Base-by-base conservation (phyloP, 2,113 vertebrate genomes). In the Myotis brandtii region DNA sequence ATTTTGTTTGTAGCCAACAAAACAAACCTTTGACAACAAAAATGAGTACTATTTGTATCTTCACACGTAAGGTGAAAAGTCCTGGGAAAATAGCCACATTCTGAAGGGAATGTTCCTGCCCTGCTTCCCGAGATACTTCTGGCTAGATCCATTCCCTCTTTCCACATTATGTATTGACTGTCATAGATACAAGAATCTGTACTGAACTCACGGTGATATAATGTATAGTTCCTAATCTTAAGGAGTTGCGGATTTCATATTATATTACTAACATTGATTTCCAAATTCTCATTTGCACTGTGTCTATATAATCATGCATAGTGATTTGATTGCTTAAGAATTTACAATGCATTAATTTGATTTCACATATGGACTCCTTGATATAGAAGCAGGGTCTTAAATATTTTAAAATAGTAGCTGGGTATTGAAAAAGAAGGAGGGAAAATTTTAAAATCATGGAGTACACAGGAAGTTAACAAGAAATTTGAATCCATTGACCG, bases 1-100 rank as follows among this genome's bases (percentile, higher is more conserved):
- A 89, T 48, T 54, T 95, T 93, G 77, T 92, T 88, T 94, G 25
- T 92, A 43, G 10, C 59, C 87, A 88, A 95, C 20, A 54, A 95
- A 91, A 37, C 11, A 90, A 86, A 73, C 91, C 76, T 92, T 23
- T 80, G 18, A 62, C 89, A 32, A 94, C 17, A 70, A 72, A 89
- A 89, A 81, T 52, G 89, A 16, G 48, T 67, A 34, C 10, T 64
- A 37, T 34, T 82, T 56, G 16, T 21, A 43, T 64, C 13, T 85
- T 91, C 40, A 52, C 17, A 48, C 56, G 23, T 52, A 85, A 69
- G 17, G 9, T 85, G 54, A 89, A 95, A 88, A 25, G 0, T 69
- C 32, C 48, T 79, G 12, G 48, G 67, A 66, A 93, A 94, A 85
- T 32, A 79, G 40, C n/a, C 20, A 62, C 9, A 40, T 84, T 95